Percentiles rank a stretch among this genome's conserved stretches.
Conservation (phyloP, 2,797 vertebrate genomes). For the Diplodus sargus region DNA sequence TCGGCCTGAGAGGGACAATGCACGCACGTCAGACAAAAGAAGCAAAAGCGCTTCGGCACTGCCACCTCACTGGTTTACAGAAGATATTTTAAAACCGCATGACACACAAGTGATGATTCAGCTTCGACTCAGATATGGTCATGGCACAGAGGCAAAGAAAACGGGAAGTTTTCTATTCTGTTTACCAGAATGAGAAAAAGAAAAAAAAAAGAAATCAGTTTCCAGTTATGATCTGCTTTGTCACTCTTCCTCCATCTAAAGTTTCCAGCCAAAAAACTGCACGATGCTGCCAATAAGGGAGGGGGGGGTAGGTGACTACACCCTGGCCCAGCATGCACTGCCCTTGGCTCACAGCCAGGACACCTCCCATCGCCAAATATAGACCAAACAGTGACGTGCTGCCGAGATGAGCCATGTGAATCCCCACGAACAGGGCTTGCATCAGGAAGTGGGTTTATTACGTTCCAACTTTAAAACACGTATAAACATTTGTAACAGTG, state of each 20-base stretch:
- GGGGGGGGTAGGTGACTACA: conserved; percentile 72
- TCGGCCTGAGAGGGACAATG: conserved; percentile 81
- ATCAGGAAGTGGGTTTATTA: conserved; percentile 73
- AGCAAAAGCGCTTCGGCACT: not conserved
- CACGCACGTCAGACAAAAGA: conserved; percentile 32
- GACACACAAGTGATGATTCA: conserved; percentile 1
- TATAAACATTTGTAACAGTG: not conserved
- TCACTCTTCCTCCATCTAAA: conserved; percentile 48
- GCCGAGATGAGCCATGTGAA: conserved; percentile 81
- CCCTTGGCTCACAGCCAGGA: conserved; percentile 69
- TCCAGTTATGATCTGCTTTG: conserved; percentile 46
- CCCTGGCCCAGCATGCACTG: conserved; percentile 71
- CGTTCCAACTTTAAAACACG: conserved; percentile 45
- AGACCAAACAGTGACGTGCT: conserved; percentile 82
- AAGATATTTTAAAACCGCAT: not conserved
- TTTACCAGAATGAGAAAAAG: not conserved
- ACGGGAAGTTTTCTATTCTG: not conserved
- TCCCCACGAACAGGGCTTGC: conserved; percentile 76
- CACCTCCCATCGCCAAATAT: conserved; percentile 86
- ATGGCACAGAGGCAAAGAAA: not conserved
- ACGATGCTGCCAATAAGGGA: conserved; percentile 46
- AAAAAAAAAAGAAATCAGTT: not conserved
- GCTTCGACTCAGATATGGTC: conserved; percentile 1
- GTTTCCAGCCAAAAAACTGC: conserved; percentile 53
- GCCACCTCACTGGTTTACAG: not conserved